Evolutionary conservation across 2,797 vertebrate species (phyloP).

Genomic region (Diplodus sargus): DNA sequence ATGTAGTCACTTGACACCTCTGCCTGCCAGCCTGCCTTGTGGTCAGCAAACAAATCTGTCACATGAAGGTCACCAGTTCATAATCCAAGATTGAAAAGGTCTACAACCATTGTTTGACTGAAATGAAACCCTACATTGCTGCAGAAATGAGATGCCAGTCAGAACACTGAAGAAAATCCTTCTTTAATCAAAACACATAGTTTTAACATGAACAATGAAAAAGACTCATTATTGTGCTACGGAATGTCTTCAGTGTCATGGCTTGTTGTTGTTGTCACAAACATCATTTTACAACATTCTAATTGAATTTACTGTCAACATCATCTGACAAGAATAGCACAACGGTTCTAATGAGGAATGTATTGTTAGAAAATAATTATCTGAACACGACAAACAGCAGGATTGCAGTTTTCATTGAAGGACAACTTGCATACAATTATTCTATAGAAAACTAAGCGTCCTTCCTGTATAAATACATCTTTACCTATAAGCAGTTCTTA

Average conservation of each 20-base stretch:
- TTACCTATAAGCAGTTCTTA: background rate
- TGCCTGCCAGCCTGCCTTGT: constrained; percentile 3
- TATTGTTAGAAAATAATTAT: background rate
- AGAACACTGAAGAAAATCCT: constrained; percentile 11
- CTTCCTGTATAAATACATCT: background rate
- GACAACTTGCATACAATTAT: background rate
- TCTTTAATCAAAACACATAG: constrained; percentile 3
- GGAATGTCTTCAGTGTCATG: background rate
- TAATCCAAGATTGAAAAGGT: constrained; percentile 44
- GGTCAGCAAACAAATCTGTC: constrained; percentile 48
- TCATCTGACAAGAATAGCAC: background rate
- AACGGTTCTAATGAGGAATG: background rate
- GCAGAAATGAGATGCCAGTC: constrained; percentile 41
- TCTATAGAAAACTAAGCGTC: constrained; percentile 1
- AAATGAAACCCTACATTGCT: constrained; percentile 36
- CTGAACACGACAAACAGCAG: background rate
- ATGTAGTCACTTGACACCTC: constrained; percentile 4
- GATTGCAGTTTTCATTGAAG: background rate
- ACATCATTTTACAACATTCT: background rate
- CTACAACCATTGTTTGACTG: constrained; percentile 37
- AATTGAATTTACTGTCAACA: background rate
- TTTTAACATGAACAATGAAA: background rate
- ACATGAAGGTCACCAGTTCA: constrained; percentile 47
- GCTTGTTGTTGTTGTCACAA: background rate
- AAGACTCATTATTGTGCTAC: background rate